Percentiles rank a stretch among this genome's conserved stretches.
These are phyloP conservation scores for Smutsia temminckii DNA, from an alignment of 2,797 vertebrate species.

Conservation along the genomic window DNA sequence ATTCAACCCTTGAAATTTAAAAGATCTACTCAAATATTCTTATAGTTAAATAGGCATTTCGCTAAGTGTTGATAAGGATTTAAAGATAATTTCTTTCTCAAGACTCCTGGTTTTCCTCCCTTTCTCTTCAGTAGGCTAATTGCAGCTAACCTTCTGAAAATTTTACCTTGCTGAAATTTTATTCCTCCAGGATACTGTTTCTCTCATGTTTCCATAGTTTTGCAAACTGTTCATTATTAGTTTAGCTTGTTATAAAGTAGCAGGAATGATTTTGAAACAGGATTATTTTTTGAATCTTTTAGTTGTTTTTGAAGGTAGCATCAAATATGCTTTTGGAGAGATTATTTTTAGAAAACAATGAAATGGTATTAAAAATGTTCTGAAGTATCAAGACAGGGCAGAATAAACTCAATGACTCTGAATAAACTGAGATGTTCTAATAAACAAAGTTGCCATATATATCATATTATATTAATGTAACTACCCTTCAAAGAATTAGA, in stretches of 20 bases:
- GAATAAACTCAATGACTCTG: neutral
- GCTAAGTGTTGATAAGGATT: neutral
- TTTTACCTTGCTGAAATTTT: slow-evolving; percentile 41
- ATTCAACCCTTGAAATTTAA: neutral
- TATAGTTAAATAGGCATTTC: slow-evolving; percentile 27
- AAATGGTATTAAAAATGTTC: neutral
- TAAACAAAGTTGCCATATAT: neutral
- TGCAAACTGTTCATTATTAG: slow-evolving; percentile 54
- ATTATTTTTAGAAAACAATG: slow-evolving; percentile 31
- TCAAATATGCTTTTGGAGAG: slow-evolving; percentile 9
- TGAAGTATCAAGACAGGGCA: neutral
- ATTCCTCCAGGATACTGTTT: slow-evolving; percentile 33
- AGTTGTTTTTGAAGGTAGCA: slow-evolving; percentile 31
- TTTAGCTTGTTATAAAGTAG: slow-evolving; percentile 48
- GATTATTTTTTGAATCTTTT: slow-evolving; percentile 32
- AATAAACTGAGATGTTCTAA: slow-evolving; percentile 10
- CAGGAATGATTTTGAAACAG: slow-evolving; percentile 50
- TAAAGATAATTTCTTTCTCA: slow-evolving; percentile 23
- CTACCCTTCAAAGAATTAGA: neutral
- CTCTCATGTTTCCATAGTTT: slow-evolving; percentile 11
- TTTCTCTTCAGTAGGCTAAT: slow-evolving; percentile 39
- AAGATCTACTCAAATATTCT: neutral
- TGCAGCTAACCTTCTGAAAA: slow-evolving; percentile 11
- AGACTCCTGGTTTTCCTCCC: neutral
- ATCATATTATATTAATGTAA: neutral